phyloP scores from a whole-genome alignment of 2,113 vertebrate genomes.

The Ailurus styani region DNA sequence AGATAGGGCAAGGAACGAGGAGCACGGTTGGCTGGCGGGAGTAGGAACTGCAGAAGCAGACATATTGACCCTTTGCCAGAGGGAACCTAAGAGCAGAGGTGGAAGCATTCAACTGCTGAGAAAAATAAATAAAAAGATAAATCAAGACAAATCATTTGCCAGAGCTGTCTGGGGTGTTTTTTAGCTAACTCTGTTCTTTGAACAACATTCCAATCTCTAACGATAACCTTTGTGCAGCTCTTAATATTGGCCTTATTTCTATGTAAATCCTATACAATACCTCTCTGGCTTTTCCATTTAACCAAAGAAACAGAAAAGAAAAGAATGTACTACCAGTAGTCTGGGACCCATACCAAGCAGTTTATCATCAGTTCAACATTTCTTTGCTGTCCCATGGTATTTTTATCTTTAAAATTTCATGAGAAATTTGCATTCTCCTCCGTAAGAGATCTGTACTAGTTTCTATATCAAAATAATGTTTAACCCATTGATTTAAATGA shows the following conservation, averaged over 20 bases:
- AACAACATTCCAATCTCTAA: not conserved
- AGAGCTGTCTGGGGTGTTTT: not conserved
- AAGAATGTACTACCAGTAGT: not conserved
- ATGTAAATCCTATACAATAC: not conserved
- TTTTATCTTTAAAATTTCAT: slow-evolving; percentile 55
- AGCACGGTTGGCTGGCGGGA: not conserved
- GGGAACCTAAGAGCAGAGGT: not conserved
- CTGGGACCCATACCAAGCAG: not conserved
- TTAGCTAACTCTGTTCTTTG: not conserved
- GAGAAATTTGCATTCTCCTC: slow-evolving; percentile 42
- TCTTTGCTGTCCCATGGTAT: not conserved
- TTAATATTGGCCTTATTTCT: not conserved
- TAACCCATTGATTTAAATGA: slow-evolving; percentile 14
- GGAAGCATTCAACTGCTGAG: not conserved
- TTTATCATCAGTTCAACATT: not conserved
- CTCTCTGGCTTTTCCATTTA: not conserved
- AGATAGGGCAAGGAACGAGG: not conserved
- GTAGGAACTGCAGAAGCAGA: not conserved
- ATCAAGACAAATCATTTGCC: not conserved
- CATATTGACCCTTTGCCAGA: not conserved
- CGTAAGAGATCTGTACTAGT: not conserved
- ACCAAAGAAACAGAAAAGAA: not conserved
- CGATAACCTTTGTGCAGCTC: not conserved
- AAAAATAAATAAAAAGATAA: no score
- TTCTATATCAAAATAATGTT: slow-evolving; percentile 22